A percentile compares a stretch with the other conserved stretches of the same genome.
Conservation (phyloP, 2,797 vertebrate species). For the Smutsia gigantea region DNA sequence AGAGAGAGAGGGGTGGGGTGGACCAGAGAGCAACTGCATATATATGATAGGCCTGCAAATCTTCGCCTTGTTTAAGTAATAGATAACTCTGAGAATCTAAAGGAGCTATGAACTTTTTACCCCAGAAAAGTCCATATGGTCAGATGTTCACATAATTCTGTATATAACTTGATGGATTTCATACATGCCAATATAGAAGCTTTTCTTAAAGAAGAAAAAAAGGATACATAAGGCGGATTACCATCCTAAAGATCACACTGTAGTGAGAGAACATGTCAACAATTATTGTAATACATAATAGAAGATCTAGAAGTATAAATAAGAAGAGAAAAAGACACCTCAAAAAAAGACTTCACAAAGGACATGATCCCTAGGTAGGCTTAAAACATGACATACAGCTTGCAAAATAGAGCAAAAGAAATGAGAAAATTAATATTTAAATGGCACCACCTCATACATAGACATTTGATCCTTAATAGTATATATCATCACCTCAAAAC, state of each 20-base stretch:
- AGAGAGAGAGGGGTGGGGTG: no score
- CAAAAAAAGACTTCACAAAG: not conserved
- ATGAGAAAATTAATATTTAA: not conserved
- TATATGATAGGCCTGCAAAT: not conserved
- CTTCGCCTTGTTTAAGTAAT: not conserved
- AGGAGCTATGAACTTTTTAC: not conserved
- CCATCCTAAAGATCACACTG: not conserved
- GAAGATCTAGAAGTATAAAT: not conserved
- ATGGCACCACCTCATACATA: not conserved
- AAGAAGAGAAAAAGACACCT: not conserved
- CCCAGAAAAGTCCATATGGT: not conserved
- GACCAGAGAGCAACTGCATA: not conserved
- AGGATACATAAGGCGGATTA: not conserved
- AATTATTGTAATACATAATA: not conserved
- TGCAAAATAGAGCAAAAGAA: not conserved
- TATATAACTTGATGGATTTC: not conserved
- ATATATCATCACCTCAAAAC: not conserved
- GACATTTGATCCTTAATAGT: not conserved
- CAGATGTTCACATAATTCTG: not conserved
- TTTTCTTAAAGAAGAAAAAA: not conserved
- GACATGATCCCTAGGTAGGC: not conserved
- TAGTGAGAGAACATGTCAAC: not conserved
- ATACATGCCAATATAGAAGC: not conserved
- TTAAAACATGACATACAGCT: not conserved
- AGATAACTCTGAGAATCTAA: not conserved